Evolutionary conservation across 2,888 invertebrate genomes (phyloP).

Genomic region (Chrysopilus asiliformis): DNA sequence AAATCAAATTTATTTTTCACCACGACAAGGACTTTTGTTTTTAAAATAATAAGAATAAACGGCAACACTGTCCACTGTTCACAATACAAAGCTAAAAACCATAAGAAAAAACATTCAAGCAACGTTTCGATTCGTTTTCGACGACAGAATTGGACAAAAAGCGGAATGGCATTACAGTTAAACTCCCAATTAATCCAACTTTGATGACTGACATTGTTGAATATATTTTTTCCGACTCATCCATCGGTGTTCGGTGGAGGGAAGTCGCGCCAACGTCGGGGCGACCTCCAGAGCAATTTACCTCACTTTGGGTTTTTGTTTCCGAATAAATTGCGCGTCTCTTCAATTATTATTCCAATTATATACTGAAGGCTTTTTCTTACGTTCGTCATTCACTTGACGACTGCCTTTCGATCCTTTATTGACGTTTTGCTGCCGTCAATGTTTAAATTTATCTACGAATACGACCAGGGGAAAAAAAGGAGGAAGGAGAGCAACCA

Average conservation of each 20-base stretch:
- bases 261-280: no score
- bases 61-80: no score
- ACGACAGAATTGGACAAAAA: no score
- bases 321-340: conserved; percentile 13
- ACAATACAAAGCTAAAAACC: no score
- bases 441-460: conserved; percentile 13
- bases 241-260: not conserved
- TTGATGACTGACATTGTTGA: conserved; percentile 17
- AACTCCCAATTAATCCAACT: conserved; percentile 17
- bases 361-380: conserved; percentile 12
- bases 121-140: no score
- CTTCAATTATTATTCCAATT: conserved; percentile 16
- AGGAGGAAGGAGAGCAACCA: not conserved
- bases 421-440: conserved; percentile 13
- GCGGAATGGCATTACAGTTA: conserved; percentile 15
- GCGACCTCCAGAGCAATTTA: conserved; percentile 9
- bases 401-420: conserved; percentile 6
- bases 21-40: no score
- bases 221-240: conserved; percentile 1
- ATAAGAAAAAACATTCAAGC: no score
- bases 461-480: conserved; percentile 3
- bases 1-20: no score
- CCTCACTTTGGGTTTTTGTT: conserved; percentile 9
- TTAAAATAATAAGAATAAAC: no score
- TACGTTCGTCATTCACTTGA: conserved; percentile 13